Percentiles rank a stretch among this genome's conserved stretches.
Conservation (phyloP, 2,113 vertebrate species). For the Dicerorhinus sumatrensis region DNA sequence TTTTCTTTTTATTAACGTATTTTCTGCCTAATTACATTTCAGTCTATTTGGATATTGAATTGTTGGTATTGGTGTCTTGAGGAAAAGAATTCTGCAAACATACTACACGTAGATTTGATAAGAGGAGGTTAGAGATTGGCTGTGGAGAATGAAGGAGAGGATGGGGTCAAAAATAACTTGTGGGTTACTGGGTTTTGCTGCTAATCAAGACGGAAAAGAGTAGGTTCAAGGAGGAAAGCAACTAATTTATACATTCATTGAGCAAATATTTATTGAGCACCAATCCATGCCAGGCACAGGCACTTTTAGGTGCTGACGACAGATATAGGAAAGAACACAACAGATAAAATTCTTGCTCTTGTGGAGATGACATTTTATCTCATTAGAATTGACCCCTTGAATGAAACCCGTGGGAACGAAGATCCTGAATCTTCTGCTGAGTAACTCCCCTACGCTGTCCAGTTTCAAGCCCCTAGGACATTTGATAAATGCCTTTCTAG, state of each 20-base stretch:
- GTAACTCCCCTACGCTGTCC: neutral
- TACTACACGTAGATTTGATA: neutral
- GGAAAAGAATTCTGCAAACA: neutral
- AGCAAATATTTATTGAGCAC: constrained; percentile 14
- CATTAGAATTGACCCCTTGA: neutral
- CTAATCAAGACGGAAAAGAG: neutral
- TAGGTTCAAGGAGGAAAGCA: constrained; percentile 2
- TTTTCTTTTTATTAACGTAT: neutral
- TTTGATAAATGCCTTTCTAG: neutral
- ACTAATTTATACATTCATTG: neutral
- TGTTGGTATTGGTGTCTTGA: neutral
- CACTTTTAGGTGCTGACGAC: neutral
- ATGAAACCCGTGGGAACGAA: neutral
- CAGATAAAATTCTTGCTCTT: neutral
- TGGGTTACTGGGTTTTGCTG: neutral
- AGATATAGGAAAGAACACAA: neutral
- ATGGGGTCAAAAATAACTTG: neutral
- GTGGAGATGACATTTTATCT: neutral
- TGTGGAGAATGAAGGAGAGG: neutral
- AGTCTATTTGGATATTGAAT: neutral
- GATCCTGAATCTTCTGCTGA: neutral
- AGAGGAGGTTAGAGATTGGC: neutral
- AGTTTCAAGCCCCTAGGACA: neutral
- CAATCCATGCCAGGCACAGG: neutral
- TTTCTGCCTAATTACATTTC: neutral